Evolutionary conservation across 2,888 invertebrate species (phyloP).

Genomic region (Tipula lateralis): DNA sequence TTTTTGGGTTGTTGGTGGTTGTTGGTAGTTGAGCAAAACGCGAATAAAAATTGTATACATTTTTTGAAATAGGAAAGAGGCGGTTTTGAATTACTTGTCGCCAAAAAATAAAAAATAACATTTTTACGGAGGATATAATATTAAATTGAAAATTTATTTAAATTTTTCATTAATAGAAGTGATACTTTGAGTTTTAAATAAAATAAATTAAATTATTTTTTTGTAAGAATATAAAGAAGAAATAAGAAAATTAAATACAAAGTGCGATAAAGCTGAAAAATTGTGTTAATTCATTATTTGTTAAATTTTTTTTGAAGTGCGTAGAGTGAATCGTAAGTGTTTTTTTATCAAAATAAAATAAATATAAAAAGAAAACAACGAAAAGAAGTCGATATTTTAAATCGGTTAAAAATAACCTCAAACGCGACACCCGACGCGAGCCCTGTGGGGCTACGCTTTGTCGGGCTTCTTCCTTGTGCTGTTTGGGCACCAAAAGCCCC

Average conservation of each 20-base stretch:
- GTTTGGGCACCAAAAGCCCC: conserved; percentile 43
- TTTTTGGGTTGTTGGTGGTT: neutral
- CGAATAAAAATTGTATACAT: neutral
- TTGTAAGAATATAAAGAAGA: neutral
- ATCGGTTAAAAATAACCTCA: conserved; percentile 41
- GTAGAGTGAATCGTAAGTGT: neutral
- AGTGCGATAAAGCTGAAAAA: neutral
- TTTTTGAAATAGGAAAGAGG: neutral
- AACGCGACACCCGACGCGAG: conserved; percentile 41
- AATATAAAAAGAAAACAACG: neutral
- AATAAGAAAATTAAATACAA: neutral
- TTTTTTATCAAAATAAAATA: neutral
- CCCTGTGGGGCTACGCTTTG: conserved; percentile 45
- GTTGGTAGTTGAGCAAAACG: neutral
- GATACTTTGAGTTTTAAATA: neutral
- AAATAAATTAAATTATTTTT: neutral
- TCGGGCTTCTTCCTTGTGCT: conserved; percentile 46
- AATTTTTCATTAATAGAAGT: neutral
- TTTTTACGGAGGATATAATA: neutral
- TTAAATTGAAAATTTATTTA: conserved; percentile 19
- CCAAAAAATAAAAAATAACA: neutral
- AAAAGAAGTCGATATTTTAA: conserved; percentile 19
- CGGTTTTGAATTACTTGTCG: neutral
- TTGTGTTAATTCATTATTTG: neutral
- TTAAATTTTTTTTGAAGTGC: neutral